Base-by-base conservation (phyloP, 2,888 invertebrate genomes). In the Uloborus plumipes region DNA sequence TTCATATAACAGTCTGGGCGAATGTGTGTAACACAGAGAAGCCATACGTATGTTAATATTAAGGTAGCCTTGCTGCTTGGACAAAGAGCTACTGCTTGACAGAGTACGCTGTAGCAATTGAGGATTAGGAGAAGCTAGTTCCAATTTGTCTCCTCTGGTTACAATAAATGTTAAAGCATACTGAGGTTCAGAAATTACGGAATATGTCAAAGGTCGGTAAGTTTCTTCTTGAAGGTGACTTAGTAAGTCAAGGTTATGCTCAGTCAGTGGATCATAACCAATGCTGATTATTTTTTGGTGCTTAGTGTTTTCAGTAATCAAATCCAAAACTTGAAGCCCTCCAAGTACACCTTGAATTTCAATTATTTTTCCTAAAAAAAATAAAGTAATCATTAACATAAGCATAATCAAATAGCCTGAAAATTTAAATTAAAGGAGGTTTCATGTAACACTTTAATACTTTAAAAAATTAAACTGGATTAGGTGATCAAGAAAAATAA, bases 1-100 rank as follows among this genome's bases (percentile, higher is more conserved):
- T 89, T 97, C 97, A 50, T 93, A 92, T 74, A 98, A 91, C 88
- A 98, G 93, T 85, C 93, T 92, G 0, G 96, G 94, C 71, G 95
- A 96, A 90, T 98, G 98, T 4, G 95, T 95, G 90, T 97, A 98
- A 92, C 95, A 95, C 78, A 98, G 94, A 53, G 96, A 95, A 1
- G 96, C 96, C 92, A 97, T 94, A 87, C 93, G 91, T 85, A 93
- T 88, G 87, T 90, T 88, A 20, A 91, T 87, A 39, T 87, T 86
- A 3, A 89, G 58, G 53, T 82, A 77, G 31, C 80, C 84, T 53
- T 66, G 73, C 16, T 71, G 70, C 26, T 64, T 72, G 22, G 14
- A 51, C 22, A 16, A 18, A 20, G 18, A 11, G 9, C 22, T 22
- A 9, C 16, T 39, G 53, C 20, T 72, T 11, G 22, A 4, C 39